Percentiles rank a stretch among this genome's conserved stretches.
Conservation (phyloP, 2,888 invertebrate genomes). For the Elegia similella region DNA sequence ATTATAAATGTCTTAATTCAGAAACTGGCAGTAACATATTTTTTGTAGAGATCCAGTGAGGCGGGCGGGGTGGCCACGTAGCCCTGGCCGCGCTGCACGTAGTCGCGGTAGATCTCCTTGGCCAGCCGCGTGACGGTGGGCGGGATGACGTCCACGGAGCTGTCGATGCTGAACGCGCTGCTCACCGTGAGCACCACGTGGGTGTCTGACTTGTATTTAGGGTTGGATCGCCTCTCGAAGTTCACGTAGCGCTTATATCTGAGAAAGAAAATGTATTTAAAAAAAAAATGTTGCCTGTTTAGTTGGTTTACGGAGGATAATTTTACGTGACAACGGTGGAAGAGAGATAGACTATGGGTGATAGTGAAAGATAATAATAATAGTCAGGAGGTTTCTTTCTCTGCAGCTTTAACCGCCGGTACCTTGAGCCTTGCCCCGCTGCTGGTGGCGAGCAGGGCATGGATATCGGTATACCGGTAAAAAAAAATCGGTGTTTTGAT, state of each 20-base stretch:
- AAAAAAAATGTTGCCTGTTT: no score
- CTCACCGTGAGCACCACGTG: constrained; percentile 82
- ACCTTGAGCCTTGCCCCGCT: no score
- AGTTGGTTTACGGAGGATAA: no score
- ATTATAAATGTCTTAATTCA: constrained; percentile 18
- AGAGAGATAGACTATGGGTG: no score
- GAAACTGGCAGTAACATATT: constrained; percentile 58
- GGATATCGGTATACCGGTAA: no score
- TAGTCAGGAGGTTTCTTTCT: no score
- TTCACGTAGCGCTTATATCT: constrained; percentile 84
- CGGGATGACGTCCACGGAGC: constrained; percentile 83
- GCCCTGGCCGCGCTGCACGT: constrained; percentile 83
- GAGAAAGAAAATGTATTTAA: constrained; percentile 20
- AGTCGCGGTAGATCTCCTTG: constrained; percentile 86
- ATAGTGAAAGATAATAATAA: no score
- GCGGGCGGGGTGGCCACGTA: constrained; percentile 53
- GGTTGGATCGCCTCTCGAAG: constrained; percentile 83
- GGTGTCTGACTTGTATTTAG: constrained; percentile 68
- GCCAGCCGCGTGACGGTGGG: constrained; percentile 84
- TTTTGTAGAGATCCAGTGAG: constrained; percentile 51
- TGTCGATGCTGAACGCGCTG: constrained; percentile 84
- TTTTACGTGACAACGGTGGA: no score
- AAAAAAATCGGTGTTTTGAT: no score
- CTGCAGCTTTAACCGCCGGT: no score
- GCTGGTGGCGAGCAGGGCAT: no score